These are phyloP conservation scores for Megaceryle torquata DNA, from an alignment of 2,113 vertebrate species.

Conservation along the genomic window DNA sequence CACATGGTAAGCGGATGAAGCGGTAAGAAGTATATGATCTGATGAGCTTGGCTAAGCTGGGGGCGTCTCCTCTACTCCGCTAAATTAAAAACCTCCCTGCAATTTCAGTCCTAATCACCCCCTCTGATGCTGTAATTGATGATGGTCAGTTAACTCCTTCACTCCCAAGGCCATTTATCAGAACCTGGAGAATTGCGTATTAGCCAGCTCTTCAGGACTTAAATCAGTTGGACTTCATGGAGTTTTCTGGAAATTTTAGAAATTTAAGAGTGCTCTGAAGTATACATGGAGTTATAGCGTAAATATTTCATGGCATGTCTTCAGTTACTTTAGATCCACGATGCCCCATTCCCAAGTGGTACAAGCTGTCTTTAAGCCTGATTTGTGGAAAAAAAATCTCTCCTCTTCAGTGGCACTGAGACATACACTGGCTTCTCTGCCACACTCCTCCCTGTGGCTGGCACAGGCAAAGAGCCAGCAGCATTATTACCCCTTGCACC, in stretches of 20 bases:
- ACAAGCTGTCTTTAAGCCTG: conserved; percentile 57
- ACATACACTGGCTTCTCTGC: conserved; percentile 29
- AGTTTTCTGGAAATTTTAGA: not conserved
- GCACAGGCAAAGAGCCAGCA: conserved; percentile 54
- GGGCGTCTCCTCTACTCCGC: conserved; percentile 63
- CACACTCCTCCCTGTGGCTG: conserved; percentile 44
- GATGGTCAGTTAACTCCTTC: conserved; percentile 77
- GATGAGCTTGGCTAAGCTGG: conserved; percentile 72
- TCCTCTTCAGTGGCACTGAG: not conserved
- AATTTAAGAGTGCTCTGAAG: not conserved
- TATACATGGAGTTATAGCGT: not conserved
- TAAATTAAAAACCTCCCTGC: conserved; percentile 84
- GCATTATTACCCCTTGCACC: conserved; percentile 53
- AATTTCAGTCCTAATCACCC: conserved; percentile 82
- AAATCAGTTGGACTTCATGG: not conserved
- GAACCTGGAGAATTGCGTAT: not conserved
- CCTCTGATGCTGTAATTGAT: conserved; percentile 78
- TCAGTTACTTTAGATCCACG: not conserved
- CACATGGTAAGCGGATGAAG: conserved; percentile 56
- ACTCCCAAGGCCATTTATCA: not conserved
- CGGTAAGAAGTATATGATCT: conserved; percentile 74
- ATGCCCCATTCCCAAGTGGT: not conserved
- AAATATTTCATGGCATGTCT: conserved; percentile 19
- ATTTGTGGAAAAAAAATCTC: not conserved
- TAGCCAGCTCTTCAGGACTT: not conserved